phyloP scores from a whole-genome alignment of 2,797 vertebrate species.

The Lerista edwardsae region DNA sequence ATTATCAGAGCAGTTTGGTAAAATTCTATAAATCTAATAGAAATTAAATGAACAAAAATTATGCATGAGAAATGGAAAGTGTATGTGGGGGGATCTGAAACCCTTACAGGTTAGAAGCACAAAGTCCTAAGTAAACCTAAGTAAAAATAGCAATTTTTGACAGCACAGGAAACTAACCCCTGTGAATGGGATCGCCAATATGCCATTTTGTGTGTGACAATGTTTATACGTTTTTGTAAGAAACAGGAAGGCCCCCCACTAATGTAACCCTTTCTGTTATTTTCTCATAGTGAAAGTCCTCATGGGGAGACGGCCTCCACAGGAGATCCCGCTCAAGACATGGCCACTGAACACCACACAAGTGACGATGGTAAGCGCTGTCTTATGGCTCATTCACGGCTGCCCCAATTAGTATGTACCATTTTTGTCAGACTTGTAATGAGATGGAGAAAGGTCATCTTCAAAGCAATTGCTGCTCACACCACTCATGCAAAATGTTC shows the following conservation, averaged over 20 bases:
- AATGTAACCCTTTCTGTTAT: constrained; percentile 6
- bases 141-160: background rate
- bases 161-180: no score
- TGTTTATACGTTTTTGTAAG: rapidly evolving
- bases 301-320: constrained; percentile 90
- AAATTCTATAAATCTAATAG: background rate
- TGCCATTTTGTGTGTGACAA: background rate
- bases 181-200: background rate
- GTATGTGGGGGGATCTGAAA: constrained; percentile 31
- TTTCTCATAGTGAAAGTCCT: constrained; percentile 85
- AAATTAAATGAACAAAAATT: background rate
- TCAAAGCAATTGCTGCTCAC: background rate
- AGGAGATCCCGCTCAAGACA: constrained; percentile 88
- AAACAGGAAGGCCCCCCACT: rapidly evolving
- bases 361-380: constrained; percentile 89
- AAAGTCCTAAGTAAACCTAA: background rate
- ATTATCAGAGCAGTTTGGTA: background rate
- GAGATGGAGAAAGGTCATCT: background rate
- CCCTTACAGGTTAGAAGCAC: background rate
- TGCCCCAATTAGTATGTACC: background rate
- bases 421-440: background rate
- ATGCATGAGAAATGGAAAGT: constrained; percentile 10
- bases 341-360: constrained; percentile 85
- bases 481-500: background rate
- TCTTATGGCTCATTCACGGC: rapidly evolving